Base-by-base conservation (phyloP, 37 sponge, comb jelly and placozoan genomes). In the Cliona cf. orientalis region DNA sequence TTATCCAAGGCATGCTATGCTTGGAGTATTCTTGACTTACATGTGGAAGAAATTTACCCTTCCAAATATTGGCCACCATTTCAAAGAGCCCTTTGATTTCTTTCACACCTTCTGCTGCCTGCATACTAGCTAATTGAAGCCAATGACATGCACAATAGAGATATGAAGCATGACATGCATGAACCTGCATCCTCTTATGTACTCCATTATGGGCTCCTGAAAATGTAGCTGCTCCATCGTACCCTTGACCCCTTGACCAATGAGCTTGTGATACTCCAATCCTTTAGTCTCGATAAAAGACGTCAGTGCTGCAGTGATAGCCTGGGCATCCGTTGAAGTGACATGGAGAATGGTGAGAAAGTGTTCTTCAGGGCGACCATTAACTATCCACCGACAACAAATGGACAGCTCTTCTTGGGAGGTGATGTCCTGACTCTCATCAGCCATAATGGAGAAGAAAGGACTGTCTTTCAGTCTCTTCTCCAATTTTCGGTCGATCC, bases 161-260 rank as follows among this genome's bases (percentile, higher is more conserved):
- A 53, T 81, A 87, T n/a, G 74, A 28, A 61, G 76, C 75, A 74
- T 87, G 81, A 62, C 77, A 82, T 81, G 88, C 59, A 73, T 44
- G 37, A 49, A 67, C 76, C 69, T 75, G 81, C 29, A 81, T 40
- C 65, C 76, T 39, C 37, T 45, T 49, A 57, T 81, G 81, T 36
- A 81, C 69, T 21, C 77, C 88, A 75, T 70, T 81, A 45, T 65
- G 32, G 44, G 23, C 67, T 25, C 88, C 88, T 31, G 82, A 80
- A 45, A 87, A 87, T 43, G 81, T 87, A 34, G 45, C 64, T 87
- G 75, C 80, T 72, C 88, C 76, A 81, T 87, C 81, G 60, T 78
- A 89, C n/a, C n/a, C n/a, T n/a, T n/a, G n/a, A n/a, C n/a, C 34
- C 81, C 82, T 80, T 78, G 78, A 58, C 89, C 89, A 22, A 89